phyloP scores from a whole-genome alignment of 2,113 vertebrate species.

The Columbina picui region DNA sequence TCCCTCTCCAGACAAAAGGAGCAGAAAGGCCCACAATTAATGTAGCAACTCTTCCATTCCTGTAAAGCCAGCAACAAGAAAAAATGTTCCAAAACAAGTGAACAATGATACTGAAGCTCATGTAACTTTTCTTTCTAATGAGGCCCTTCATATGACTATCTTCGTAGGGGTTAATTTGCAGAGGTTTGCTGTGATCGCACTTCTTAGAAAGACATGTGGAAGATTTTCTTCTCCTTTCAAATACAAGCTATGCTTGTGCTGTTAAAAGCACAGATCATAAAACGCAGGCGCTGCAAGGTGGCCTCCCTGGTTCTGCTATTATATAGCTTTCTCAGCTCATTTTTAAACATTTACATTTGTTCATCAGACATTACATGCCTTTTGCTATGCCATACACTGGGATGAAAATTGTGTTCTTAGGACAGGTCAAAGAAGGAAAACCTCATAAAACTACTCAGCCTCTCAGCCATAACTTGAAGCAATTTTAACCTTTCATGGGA shows the following conservation, averaged over 20 bases:
- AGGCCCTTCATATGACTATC: background rate
- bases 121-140: background rate
- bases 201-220: background rate
- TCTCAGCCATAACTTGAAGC: background rate
- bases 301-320: background rate
- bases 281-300: background rate
- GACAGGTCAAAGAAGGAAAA: background rate
- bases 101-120: background rate
- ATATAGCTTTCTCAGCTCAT: background rate
- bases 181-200: background rate
- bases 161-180: background rate
- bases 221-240: conserved; percentile 24
- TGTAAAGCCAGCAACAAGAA: background rate
- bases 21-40: background rate
- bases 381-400: background rate
- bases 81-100: background rate
- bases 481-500: conserved; percentile 4
- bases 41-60: background rate
- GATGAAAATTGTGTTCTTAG: background rate
- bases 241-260: background rate
- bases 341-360: conserved; percentile 60
- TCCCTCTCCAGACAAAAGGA: background rate
- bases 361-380: background rate
- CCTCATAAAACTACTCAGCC: background rate
- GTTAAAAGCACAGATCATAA: conserved; percentile 36